phyloP scores from a whole-genome alignment of 2,888 invertebrate species.

The Microctonus aethiopoides region DNA sequence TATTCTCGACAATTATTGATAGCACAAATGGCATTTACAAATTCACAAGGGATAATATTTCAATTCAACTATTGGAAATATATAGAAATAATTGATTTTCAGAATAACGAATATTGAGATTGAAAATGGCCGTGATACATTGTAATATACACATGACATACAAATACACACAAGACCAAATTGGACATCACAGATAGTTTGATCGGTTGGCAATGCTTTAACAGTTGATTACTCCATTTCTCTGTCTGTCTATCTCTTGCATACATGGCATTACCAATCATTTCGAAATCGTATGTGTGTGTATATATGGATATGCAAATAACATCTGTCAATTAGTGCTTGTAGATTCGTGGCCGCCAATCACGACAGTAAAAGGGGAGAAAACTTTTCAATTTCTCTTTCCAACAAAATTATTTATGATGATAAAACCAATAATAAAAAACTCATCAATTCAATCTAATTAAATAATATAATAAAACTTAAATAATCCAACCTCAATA shows the following conservation, averaged over 20 bases:
- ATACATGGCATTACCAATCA: not conserved
- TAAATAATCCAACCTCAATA: not conserved
- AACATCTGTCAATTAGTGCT: slow-evolving; percentile 61
- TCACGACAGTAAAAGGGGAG: slow-evolving; percentile 4
- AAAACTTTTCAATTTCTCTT: not conserved
- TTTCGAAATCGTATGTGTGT: slow-evolving; percentile 11
- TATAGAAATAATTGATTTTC: slow-evolving; percentile 26
- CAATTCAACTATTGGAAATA: not conserved
- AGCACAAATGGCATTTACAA: not conserved
- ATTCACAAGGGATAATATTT: slow-evolving; percentile 6
- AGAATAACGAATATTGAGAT: slow-evolving; percentile 28
- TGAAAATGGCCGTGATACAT: slow-evolving; percentile 24
- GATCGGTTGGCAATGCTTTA: slow-evolving; percentile 29
- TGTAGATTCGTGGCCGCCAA: not conserved
- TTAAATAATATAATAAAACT: not conserved
- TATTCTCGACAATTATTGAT: slow-evolving; percentile 7
- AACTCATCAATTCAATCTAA: not conserved
- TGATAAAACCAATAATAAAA: too few relatives aligned
- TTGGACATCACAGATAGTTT: slow-evolving; percentile 28
- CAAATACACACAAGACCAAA: slow-evolving; percentile 10
- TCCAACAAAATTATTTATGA: not conserved
- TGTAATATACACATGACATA: slow-evolving; percentile 6
- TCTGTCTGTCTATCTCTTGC: slow-evolving; percentile 5
- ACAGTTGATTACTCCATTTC: slow-evolving; percentile 27
- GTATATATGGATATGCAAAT: slow-evolving; percentile 48